A percentile compares a stretch with the other conserved stretches of the same genome.
phyloP scores from a whole-genome alignment of 2,797 vertebrate genomes.

The Phylloscopus collybita region DNA sequence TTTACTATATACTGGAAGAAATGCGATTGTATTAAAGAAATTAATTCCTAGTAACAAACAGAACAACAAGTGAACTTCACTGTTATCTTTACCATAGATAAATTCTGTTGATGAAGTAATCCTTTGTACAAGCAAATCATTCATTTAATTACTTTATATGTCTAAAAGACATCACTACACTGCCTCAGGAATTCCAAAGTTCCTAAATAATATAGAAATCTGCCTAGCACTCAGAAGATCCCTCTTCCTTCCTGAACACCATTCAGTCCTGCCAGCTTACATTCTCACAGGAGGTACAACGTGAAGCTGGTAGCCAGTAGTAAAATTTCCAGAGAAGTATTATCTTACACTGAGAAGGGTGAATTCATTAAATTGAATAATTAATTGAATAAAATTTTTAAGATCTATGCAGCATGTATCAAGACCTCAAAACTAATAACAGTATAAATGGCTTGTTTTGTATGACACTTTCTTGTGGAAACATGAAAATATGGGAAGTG shows the following conservation, averaged over 20 bases:
- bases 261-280: background rate
- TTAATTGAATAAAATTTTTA: background rate
- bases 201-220: background rate
- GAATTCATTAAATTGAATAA: background rate
- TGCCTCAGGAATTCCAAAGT: background rate
- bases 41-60: background rate
- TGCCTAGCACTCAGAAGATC: background rate
- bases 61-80: background rate
- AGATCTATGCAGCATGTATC: background rate
- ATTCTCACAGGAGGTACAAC: background rate
- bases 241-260: background rate
- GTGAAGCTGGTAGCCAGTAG: background rate
- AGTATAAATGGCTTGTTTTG: background rate
- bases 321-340: background rate
- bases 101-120: background rate
- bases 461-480: background rate
- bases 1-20: background rate
- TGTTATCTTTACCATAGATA: background rate
- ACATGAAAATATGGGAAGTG: background rate
- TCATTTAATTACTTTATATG: background rate
- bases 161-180: background rate
- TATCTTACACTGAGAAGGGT: background rate
- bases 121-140: background rate
- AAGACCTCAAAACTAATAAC: background rate
- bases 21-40: background rate